phyloP scores from a whole-genome alignment of 2,797 vertebrate species.

The Podarcis siculus region DNA sequence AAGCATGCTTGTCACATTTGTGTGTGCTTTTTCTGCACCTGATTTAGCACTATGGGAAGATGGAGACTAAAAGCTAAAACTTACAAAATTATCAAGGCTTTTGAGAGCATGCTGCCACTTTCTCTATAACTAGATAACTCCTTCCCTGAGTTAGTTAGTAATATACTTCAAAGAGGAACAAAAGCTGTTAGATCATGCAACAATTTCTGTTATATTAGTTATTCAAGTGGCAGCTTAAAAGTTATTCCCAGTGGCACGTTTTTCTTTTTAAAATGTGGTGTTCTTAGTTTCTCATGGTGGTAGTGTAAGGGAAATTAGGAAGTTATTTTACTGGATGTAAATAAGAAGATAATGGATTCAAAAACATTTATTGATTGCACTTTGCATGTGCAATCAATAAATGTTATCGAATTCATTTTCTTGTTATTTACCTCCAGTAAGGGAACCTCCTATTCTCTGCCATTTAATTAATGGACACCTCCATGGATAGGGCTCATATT shows the following conservation, averaged over 20 bases:
- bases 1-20: neutral
- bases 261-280: neutral
- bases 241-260: neutral
- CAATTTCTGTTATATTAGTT: neutral
- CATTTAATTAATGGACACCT: neutral
- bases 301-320: no score
- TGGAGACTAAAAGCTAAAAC: constrained; percentile 12
- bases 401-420: no score
- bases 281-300: neutral
- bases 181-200: neutral
- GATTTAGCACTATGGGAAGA: neutral
- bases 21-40: neutral
- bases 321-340: no score
- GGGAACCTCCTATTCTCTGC: no score
- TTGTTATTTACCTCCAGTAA: no score
- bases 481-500: neutral
- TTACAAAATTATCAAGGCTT: neutral
- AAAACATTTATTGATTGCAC: no score
- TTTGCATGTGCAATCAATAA: no score
- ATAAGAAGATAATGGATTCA: no score
- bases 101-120: constrained; percentile 28
- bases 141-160: neutral
- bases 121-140: neutral
- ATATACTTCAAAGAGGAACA: neutral
- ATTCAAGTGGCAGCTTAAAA: neutral